phyloP scores from a whole-genome alignment of 2,113 vertebrate species.

The Peromyscus polionotus region DNA sequence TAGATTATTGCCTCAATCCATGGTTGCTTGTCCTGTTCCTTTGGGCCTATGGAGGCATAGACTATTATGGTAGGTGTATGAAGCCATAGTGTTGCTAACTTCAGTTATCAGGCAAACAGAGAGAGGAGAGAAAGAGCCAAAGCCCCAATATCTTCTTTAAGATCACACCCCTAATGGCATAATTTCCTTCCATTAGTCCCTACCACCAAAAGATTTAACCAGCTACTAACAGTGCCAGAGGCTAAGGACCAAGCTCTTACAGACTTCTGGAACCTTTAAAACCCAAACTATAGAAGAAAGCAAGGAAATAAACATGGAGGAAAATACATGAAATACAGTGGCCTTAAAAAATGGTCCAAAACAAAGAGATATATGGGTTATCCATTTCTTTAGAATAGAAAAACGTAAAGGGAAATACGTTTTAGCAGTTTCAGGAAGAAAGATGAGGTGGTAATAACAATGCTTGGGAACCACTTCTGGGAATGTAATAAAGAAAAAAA shows the following conservation, averaged over 20 bases:
- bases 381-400: background rate
- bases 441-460: background rate
- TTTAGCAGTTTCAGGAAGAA: conserved; percentile 21
- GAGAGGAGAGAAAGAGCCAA: too few relatives aligned
- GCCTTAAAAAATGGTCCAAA: conserved; percentile 29
- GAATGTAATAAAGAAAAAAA: conserved; percentile 54
- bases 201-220: background rate
- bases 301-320: background rate
- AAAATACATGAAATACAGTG: background rate
- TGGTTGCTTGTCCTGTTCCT: background rate
- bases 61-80: background rate
- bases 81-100: background rate
- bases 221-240: background rate
- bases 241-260: background rate
- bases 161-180: background rate
- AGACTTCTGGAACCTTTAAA: background rate
- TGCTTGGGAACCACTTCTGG: conserved; percentile 15
- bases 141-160: background rate
- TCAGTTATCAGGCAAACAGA: background rate
- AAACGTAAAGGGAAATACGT: conserved; percentile 28
- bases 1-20: background rate
- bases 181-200: background rate
- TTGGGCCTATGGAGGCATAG: background rate
- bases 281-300: background rate
- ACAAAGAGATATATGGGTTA: conserved; percentile 35